These are phyloP conservation scores for Odontesthes bonariensis DNA, from an alignment of 2,113 vertebrate genomes.

Conservation along the genomic window DNA sequence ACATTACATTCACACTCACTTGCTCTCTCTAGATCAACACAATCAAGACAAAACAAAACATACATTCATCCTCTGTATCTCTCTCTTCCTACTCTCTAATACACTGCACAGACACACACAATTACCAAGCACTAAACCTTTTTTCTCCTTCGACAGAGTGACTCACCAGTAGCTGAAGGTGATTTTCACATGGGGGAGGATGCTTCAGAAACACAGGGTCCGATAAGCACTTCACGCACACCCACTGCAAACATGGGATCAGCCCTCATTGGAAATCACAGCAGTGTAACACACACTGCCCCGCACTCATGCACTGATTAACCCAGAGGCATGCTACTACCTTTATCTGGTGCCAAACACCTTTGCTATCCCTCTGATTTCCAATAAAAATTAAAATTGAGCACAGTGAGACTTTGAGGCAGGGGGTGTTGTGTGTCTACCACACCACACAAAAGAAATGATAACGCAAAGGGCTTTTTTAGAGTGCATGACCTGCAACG, in stretches of 20 bases:
- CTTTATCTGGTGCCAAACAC: constrained; percentile 83
- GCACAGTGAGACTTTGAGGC: constrained; percentile 60
- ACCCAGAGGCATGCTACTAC: constrained; percentile 61
- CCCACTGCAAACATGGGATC: constrained; percentile 63
- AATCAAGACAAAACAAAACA: constrained; percentile 56
- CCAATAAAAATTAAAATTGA: constrained; percentile 81
- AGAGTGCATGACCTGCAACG: constrained; percentile 68
- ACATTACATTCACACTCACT: constrained; percentile 57
- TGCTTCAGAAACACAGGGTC: constrained; percentile 63
- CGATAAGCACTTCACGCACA: constrained; percentile 70
- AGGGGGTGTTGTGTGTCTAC: constrained; percentile 45
- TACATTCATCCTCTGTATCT: constrained; percentile 60
- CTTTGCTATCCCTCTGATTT: constrained; percentile 81
- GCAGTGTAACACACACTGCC: constrained; percentile 60
- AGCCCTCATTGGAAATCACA: constrained; percentile 68
- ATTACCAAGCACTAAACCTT: constrained; percentile 74
- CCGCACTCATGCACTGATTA: constrained; percentile 63
- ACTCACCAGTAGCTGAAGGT: constrained; percentile 80
- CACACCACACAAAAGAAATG: constrained; percentile 67
- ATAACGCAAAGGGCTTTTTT: constrained; percentile 80
- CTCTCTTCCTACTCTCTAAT: constrained; percentile 44
- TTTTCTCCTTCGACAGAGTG: constrained; percentile 82
- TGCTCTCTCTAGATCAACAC: constrained; percentile 45
- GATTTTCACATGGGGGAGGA: constrained; percentile 83
- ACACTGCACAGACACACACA: constrained; percentile 58